Evolutionary conservation across 2,113 vertebrate genomes (phyloP).

Genomic region (Malurus melanocephalus): DNA sequence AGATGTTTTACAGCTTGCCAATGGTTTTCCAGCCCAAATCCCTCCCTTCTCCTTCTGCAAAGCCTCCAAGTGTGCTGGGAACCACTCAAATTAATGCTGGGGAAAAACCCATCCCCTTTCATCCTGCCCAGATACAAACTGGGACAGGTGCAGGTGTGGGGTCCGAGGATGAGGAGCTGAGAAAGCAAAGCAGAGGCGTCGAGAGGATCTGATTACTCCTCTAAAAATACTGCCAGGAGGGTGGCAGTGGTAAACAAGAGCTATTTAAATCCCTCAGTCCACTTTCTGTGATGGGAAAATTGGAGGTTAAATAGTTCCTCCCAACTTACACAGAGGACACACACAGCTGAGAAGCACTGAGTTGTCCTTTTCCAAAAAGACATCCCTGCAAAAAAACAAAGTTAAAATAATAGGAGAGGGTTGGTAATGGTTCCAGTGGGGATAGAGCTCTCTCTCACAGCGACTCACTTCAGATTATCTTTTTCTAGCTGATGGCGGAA

Average conservation of each 20-base stretch:
- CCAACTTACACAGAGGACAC: neutral
- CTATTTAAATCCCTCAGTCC: neutral
- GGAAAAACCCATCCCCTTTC: neutral
- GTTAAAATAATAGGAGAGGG: conserved; percentile 25
- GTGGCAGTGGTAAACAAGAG: conserved; percentile 17
- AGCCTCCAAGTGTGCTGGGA: neutral
- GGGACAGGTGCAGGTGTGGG: conserved; percentile 29
- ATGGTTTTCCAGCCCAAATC: neutral
- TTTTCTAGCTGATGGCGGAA: conserved; percentile 55
- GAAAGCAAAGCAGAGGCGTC: neutral
- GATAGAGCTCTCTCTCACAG: neutral
- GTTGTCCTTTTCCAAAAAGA: conserved; percentile 5
- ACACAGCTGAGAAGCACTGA: neutral
- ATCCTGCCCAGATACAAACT: neutral
- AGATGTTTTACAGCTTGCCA: neutral
- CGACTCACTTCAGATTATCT: conserved; percentile 36
- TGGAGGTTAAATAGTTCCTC: neutral
- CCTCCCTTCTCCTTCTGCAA: neutral
- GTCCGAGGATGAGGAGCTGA: neutral
- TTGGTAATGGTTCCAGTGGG: neutral
- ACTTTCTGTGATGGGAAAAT: neutral
- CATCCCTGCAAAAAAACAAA: neutral
- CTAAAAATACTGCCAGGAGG: conserved; percentile 35
- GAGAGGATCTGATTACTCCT: conserved; percentile 1
- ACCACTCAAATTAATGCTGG: neutral